These are phyloP conservation scores for Antechinus stuartii DNA, from an alignment of 2,113 vertebrate species.

Conservation along the genomic window DNA sequence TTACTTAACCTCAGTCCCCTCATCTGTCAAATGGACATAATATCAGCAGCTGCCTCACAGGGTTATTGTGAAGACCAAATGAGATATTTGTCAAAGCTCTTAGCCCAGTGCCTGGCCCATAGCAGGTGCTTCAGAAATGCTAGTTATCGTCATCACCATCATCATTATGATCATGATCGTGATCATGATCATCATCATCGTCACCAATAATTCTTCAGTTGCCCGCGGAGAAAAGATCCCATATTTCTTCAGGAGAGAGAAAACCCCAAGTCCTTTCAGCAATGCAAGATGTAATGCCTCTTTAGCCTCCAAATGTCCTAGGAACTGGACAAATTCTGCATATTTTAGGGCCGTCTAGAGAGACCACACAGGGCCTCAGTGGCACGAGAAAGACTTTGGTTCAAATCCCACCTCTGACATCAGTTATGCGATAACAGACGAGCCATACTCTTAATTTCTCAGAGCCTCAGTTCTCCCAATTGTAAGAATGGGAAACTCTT, in stretches of 20 bases:
- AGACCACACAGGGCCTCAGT: background rate
- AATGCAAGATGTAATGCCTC: background rate
- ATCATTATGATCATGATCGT: too few relatives aligned
- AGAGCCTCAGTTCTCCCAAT: background rate
- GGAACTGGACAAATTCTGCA: background rate
- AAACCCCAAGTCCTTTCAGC: slow-evolving; percentile 10
- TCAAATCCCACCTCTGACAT: background rate
- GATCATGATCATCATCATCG: too few relatives aligned
- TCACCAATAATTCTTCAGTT: background rate
- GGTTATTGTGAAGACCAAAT: background rate
- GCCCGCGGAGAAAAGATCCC: background rate
- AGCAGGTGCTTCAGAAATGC: background rate
- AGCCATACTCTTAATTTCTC: background rate
- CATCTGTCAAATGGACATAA: background rate
- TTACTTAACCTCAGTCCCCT: background rate
- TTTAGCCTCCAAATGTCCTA: background rate
- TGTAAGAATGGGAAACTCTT: background rate
- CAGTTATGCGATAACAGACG: background rate
- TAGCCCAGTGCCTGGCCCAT: background rate
- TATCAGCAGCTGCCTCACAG: background rate
- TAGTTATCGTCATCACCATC: background rate
- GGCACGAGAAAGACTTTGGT: background rate
- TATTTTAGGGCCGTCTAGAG: background rate
- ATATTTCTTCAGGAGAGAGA: background rate
- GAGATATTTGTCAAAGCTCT: background rate